These are phyloP conservation scores for Mallotus villosus DNA, from an alignment of 2,797 vertebrate species.

Conservation along the genomic window DNA sequence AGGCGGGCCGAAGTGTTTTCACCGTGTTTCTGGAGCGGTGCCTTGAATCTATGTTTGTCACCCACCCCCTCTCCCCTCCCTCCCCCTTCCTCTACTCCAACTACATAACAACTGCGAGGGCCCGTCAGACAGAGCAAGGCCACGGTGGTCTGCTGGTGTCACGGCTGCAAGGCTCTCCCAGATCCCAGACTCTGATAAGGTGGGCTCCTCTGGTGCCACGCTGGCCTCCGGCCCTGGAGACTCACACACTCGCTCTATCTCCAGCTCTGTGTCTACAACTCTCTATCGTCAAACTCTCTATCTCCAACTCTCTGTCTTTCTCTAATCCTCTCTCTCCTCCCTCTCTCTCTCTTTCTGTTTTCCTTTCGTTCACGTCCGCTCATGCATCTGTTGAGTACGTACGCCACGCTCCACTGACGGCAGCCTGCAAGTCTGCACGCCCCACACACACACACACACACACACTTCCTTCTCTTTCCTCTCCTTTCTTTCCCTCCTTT, in stretches of 20 bases:
- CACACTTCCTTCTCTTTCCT: slow-evolving; percentile 13
- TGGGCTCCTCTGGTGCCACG: no score
- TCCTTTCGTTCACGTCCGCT: no score
- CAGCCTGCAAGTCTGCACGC: slow-evolving; percentile 21
- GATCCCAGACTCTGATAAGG: no score
- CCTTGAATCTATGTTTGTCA: no score
- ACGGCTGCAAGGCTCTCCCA: slow-evolving; percentile 7
- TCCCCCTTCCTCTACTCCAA: no score
- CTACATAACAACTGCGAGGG: no score
- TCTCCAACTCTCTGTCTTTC: slow-evolving; percentile 32
- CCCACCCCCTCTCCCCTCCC: no score
- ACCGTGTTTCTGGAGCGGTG: no score
- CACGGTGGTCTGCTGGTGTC: slow-evolving; percentile 24
- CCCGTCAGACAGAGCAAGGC: slow-evolving; percentile 28
- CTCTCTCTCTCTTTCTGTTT: slow-evolving; percentile 31
- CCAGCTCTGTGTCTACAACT: slow-evolving; percentile 31
- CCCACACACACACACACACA: slow-evolving; percentile 1
- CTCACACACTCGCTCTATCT: background rate
- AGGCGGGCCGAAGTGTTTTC: no score
- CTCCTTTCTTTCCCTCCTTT: slow-evolving; percentile 15
- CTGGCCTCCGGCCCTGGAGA: slow-evolving; percentile 21
- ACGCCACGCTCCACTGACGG: slow-evolving; percentile 32
- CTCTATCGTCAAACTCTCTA: slow-evolving; percentile 22
- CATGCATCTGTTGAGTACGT: slow-evolving; percentile 35
- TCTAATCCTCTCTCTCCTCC: slow-evolving; percentile 26